Evolutionary conservation across 2,113 vertebrate genomes (phyloP).

Genomic region (Ailurus styani): DNA sequence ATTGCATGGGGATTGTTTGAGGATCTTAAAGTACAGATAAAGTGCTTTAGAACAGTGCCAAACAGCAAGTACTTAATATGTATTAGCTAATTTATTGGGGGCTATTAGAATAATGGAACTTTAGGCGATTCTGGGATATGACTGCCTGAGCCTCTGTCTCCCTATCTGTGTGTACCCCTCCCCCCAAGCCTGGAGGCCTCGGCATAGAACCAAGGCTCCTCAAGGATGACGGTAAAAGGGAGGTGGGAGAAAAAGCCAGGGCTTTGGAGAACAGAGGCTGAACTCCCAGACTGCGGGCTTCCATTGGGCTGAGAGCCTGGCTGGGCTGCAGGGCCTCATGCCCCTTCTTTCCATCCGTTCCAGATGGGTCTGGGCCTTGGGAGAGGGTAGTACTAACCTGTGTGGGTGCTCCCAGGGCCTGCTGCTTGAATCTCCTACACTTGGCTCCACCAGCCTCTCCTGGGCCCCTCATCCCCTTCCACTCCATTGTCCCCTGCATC

Average conservation of each 20-base stretch:
- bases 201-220: background rate
- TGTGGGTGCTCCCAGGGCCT: background rate
- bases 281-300: background rate
- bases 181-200: background rate
- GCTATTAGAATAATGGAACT: background rate
- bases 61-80: background rate
- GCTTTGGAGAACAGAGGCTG: background rate
- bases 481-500: background rate
- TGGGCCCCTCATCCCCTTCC: background rate
- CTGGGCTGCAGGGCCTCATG: background rate
- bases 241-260: background rate
- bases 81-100: background rate
- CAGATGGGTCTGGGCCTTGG: background rate
- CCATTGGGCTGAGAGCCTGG: background rate
- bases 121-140: background rate
- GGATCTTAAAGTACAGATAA: background rate
- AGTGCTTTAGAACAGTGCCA: background rate
- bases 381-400: background rate
- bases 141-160: constrained; percentile 6
- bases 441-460: background rate
- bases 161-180: background rate
- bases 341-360: background rate
- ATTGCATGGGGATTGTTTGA: background rate
- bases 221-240: background rate
- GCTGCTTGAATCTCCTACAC: background rate